Conservation (phyloP, 1,140 invertebrate species). For the Hyles vespertilio region DNA sequence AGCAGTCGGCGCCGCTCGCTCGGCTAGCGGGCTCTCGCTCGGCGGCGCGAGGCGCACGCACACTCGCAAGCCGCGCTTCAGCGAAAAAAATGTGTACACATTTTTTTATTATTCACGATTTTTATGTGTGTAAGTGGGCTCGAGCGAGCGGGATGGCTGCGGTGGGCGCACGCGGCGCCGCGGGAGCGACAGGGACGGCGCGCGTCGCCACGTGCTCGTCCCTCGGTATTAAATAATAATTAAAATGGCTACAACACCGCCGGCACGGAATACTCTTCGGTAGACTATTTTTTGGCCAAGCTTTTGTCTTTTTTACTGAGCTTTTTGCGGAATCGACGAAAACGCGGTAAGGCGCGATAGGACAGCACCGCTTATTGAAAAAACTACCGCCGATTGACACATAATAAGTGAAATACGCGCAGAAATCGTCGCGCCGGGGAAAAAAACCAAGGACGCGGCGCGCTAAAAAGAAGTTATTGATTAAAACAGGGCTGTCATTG, state of each 20-base stretch:
- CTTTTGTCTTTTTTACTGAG: conserved; percentile 62
- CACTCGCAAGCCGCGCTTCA: conserved; percentile 59
- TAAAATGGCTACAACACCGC: conserved; percentile 73
- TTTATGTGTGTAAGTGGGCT: conserved; percentile 75
- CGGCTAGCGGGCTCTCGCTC: conserved; percentile 52
- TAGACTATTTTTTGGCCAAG: conserved; percentile 71
- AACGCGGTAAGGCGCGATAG: conserved; percentile 44
- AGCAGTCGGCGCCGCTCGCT: conserved; percentile 33
- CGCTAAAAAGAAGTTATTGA: conserved; percentile 74
- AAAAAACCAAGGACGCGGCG: conserved; percentile 69
- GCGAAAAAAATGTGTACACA: conserved; percentile 75
- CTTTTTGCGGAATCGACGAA: conserved; percentile 62
- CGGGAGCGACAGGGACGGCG: conserved; percentile 41
- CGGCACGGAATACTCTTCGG: conserved; percentile 68
- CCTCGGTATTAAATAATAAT: conserved; percentile 75
- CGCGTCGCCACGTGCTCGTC: conserved; percentile 70
- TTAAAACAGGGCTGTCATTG: conserved; percentile 74
- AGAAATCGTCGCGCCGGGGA: conserved; percentile 67
- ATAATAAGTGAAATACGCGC: conserved; percentile 68
- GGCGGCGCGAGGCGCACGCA: conserved; percentile 65
- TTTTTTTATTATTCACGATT: conserved; percentile 76
- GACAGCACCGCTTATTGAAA: conserved; percentile 28
- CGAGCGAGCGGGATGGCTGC: conserved; percentile 45
- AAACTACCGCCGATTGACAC: conserved; percentile 64
- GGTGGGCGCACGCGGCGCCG: conserved; percentile 24